Conservation (phyloP, 2,888 invertebrate genomes). For the Gari tellinella region DNA sequence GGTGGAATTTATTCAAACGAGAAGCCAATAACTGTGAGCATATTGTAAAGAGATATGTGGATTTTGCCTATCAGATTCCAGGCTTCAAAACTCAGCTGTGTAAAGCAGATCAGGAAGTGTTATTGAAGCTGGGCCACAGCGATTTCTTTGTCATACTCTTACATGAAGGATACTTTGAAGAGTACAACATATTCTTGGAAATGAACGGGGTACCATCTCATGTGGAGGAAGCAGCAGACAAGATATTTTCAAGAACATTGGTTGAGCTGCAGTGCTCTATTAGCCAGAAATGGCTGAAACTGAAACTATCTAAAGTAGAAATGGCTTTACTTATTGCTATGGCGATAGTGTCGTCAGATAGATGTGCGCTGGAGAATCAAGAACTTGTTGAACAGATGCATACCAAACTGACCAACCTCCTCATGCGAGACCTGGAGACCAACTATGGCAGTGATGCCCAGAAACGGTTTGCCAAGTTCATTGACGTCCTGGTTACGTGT, state of each 20-base stretch:
- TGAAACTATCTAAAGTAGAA: constrained; percentile 41
- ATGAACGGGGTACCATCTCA: constrained; percentile 58
- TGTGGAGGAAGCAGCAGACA: constrained; percentile 58
- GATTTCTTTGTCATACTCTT: constrained; percentile 55
- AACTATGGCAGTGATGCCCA: constrained; percentile 30
- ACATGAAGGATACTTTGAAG: constrained; percentile 52
- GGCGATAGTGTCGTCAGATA: constrained; percentile 43
- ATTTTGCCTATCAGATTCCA: constrained; percentile 54
- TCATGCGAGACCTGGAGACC: constrained; percentile 32
- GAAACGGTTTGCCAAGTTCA: constrained; percentile 48
- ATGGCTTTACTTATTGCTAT: constrained; percentile 49
- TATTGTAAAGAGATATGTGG: constrained; percentile 49
- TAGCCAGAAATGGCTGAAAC: constrained; percentile 44
- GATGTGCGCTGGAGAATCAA: constrained; percentile 40
- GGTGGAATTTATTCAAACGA: constrained; percentile 50
- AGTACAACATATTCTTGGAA: constrained; percentile 48
- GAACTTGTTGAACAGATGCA: constrained; percentile 44
- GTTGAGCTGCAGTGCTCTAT: constrained; percentile 36
- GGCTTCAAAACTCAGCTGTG: constrained; percentile 39
- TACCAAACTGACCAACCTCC: constrained; percentile 23
- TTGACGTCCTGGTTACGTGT: constrained; percentile 38
- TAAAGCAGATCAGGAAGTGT: constrained; percentile 44
- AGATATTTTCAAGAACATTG: constrained; percentile 52
- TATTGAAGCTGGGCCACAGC: constrained; percentile 56
- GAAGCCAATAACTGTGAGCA: constrained; percentile 50